Evolutionary conservation across 2,888 invertebrate genomes (phyloP).

Genomic region (Polietes domitor): DNA sequence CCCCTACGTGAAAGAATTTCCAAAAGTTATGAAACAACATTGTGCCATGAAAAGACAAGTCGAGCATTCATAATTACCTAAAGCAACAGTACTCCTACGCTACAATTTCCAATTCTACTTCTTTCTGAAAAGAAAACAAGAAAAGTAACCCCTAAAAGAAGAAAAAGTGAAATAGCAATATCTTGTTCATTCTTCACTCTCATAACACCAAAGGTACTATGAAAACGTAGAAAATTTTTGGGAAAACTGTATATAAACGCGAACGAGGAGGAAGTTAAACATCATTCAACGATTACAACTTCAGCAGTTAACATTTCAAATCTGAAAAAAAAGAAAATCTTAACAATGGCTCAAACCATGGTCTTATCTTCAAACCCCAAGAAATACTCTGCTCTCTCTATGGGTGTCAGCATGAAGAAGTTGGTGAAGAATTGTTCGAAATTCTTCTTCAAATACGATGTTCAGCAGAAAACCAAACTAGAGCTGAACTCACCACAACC

Average conservation of each 20-base stretch:
- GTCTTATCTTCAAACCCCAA: slow-evolving; percentile 12
- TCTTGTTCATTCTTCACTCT: not conserved
- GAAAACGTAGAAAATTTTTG: too few relatives aligned
- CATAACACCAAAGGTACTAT: not conserved
- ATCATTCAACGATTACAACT: slow-evolving; percentile 68
- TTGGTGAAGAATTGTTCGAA: slow-evolving; percentile 70
- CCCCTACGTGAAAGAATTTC: not conserved
- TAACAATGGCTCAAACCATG: slow-evolving; percentile 40
- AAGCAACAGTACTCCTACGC: not conserved
- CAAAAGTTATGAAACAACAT: not conserved
- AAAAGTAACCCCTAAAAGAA: slow-evolving; percentile 8
- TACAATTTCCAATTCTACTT: not conserved
- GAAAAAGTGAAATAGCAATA: too few relatives aligned
- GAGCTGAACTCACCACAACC: too few relatives aligned
- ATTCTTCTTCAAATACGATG: slow-evolving; percentile 69
- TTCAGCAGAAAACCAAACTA: slow-evolving; percentile 22
- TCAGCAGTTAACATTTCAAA: slow-evolving; percentile 19
- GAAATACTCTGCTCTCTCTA: not conserved
- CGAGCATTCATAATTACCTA: slow-evolving; percentile 9
- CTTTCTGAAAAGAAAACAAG: not conserved
- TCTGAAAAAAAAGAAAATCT: slow-evolving; percentile 50
- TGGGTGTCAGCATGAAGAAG: slow-evolving; percentile 62
- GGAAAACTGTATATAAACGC: slow-evolving; percentile 56
- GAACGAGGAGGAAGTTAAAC: not conserved
- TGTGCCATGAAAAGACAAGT: slow-evolving; percentile 1